Base-by-base conservation (phyloP, 2,113 vertebrate genomes). In the Ariopsis seemanni region DNA sequence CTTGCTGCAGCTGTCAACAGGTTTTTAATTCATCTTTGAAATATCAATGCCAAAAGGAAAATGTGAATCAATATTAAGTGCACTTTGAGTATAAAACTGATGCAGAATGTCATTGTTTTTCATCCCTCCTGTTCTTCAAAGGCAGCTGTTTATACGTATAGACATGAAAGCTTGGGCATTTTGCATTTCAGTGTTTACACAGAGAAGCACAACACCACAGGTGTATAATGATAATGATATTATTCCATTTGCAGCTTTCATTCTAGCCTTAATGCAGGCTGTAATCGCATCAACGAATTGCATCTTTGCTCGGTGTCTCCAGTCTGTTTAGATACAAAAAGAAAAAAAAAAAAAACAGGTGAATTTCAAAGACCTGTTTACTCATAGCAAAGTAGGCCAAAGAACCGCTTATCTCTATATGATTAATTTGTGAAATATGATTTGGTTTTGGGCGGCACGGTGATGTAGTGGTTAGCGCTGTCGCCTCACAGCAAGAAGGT, bases 361-460 rank as follows among this genome's bases (percentile, higher is more conserved):
- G 77, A 52, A 81, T 69, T 67, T 79, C 58, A 79, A 77, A 79
- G 60, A 86, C n/a, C 9, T 53, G 48, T 79, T 79, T 53, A 27
- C n/a, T 27, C 3, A 48, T 52, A n/a, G 79, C 60, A 83, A 83
- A 86, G 84, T 69, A 65, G 83, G 83, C 75, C 86, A 83, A 86
- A 87, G 62, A 85, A 90, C 53, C 83, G 25, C 75, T 53, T 30
- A 62, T 62, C 52, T 82, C 48, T 82, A 62, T 12, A 4, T 50
- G 57, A 42, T 62, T 42, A 11, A 48, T 25, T 42, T 18, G 30
- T 25, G 20, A 7, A 82, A 82, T 58, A 20, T 34, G 27, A 57
- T 52, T 53, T n/a, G 5, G n/a, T n/a, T n/a, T n/a, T n/a, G n/a
- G n/a, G n/a, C n/a, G n/a, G n/a, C n/a, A n/a, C n/a, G n/a, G n/a